Evolutionary conservation across 2,888 invertebrate genomes (phyloP), one percentile per base, ranked within the genome.

Genomic region (Plagodis pulveraria): DNA sequence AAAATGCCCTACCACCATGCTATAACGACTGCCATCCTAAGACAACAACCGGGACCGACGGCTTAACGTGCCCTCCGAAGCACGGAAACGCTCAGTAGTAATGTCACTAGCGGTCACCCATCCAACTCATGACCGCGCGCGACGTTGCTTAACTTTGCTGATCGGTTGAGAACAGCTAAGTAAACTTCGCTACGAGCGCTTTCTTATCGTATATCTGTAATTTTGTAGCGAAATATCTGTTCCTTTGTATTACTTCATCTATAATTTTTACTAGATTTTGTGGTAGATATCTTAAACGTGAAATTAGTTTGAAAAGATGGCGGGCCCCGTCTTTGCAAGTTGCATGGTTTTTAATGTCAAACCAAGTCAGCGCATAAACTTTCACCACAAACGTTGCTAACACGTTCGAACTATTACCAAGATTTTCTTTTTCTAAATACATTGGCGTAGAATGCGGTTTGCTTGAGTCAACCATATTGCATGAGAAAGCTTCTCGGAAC

Each of bases 381-480:
- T n/a, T n/a, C n/a, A n/a, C n/a, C n/a, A n/a, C n/a, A n/a, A 44
- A 44, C 5, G 22, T 44, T 7, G 43, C 43, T 9, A 44, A 10
- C 7, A 10, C 22, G 12, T 5, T 9, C n/a, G 6, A 41, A n/a
- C 6, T 41, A 9, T 41, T n/a, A 5, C 2, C 6, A 5, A n/a
- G 41, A 11, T 12, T 44, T 2, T 6, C 36, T 12, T 40, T 49
- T 38, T 8, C 11, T 22, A 49, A 22, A 49, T 38, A 49, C 9
- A 49, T n/a, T n/a, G 11, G 40, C 38, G 49, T 12, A 49, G 41
- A 9, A 41, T 40, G 8, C 47, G 35, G 22, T 49, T 49, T 8
- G 49, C 38, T 6, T 8, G 40, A 7, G 49, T 49, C 8, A 38
- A 10, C 49, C 49, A 49, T 9, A 40, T n/a, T 8, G 49, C 38